Base-by-base conservation (phyloP, 2,797 vertebrate genomes). In the Clamator glandarius region DNA sequence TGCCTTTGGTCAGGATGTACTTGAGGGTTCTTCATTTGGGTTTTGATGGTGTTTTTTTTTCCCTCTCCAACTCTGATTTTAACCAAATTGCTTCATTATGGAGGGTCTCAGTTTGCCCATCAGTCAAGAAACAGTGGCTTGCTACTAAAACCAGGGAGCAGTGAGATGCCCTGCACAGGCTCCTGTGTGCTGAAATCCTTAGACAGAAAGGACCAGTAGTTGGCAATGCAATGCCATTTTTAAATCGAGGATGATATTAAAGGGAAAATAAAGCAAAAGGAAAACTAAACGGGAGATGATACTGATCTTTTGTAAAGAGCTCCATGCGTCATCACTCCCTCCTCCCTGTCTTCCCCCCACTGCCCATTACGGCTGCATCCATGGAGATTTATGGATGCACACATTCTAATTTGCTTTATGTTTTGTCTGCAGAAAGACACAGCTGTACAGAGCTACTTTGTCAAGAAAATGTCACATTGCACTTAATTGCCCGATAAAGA, bases 401-500 rank as follows among this genome's bases (percentile, higher is more conserved):
- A 2, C 51, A 52, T 76, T 74, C 62, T 88, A 73, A 76, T 94
- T 91, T 94, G 75, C 50, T 96, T 93, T 73, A 46, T 90, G 77
- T 89, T 95, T 90, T 2, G 26, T 95, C 93, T 96, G 83, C 81
- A 92, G 83, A 73, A 84, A 97, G 78, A 36, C 78, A 89, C 95
- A 95, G 93, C 95, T 95, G 96, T 63, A 81, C 20, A 12, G 58
- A 69, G 63, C 84, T 42, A 55, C 78, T 96, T 84, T 93, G 94
- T 96, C 95, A 96, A 84, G 81, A 79, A 89, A 95, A 96, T 95
- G 92, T 93, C 92, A 93, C 86, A 67, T 77, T 83, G 73, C 82
- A 80, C 93, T 93, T 95, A 96, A 96, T 97, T 96, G 92, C 90
- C 89, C 2, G 36, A 92, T 96, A 89, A 96, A 87, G 67, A 91